Percentiles rank a stretch among this genome's conserved stretches.
phyloP scores from a whole-genome alignment of 2,888 invertebrate species.

The Acronicta aceris region DNA sequence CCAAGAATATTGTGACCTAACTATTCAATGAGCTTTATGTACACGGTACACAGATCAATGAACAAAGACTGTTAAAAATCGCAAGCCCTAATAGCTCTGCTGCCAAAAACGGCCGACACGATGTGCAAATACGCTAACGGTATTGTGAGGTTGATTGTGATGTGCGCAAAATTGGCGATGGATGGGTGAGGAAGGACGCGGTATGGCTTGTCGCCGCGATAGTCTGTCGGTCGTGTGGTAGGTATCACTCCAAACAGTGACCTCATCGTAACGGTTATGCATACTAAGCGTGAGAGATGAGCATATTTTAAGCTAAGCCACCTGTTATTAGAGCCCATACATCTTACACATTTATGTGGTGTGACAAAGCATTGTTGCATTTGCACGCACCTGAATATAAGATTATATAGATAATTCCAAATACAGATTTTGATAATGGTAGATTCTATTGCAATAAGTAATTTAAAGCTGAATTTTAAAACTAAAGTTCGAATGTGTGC shows the following conservation, averaged over 20 bases:
- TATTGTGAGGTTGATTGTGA: slow-evolving; percentile 60
- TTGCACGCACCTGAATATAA: too few relatives aligned
- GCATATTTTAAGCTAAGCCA: slow-evolving; percentile 43
- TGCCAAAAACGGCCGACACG: slow-evolving; percentile 59
- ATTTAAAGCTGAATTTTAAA: too few relatives aligned
- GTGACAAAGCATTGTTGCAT: slow-evolving; percentile 30
- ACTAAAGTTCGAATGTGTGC: too few relatives aligned
- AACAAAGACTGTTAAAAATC: slow-evolving; percentile 55
- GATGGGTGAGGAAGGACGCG: slow-evolving; percentile 61
- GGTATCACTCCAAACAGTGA: slow-evolving; percentile 73
- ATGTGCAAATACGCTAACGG: slow-evolving; percentile 79
- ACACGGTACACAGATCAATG: slow-evolving; percentile 40
- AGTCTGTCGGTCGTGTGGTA: slow-evolving; percentile 67
- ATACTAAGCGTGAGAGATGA: slow-evolving; percentile 57
- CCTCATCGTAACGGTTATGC: slow-evolving; percentile 68
- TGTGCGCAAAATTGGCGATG: slow-evolving; percentile 50
- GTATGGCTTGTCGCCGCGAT: slow-evolving; percentile 55
- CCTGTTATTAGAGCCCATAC: slow-evolving; percentile 48
- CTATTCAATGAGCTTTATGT: slow-evolving; percentile 47
- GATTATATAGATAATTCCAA: too few relatives aligned
- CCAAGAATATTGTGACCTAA: slow-evolving; percentile 50
- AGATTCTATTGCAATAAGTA: too few relatives aligned
- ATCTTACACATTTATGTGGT: slow-evolving; percentile 24
- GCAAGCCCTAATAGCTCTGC: slow-evolving; percentile 43
- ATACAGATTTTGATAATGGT: too few relatives aligned